phyloP scores from a whole-genome alignment of 1,140 invertebrate genomes.

The Nilaparvata lugens region DNA sequence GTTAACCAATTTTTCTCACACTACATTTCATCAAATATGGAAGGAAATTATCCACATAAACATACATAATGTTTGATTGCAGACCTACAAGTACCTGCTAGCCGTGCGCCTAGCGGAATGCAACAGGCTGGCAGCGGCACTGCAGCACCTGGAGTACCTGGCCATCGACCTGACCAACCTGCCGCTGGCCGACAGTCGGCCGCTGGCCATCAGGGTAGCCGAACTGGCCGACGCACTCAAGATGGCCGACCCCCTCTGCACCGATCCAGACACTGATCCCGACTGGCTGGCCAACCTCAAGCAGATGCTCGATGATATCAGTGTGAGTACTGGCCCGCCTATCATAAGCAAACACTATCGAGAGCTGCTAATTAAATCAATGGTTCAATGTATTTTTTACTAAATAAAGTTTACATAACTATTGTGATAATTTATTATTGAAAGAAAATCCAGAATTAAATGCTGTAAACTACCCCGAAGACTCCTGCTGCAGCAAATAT shows the following conservation, averaged over 20 bases:
- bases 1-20: no score
- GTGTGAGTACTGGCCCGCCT: no score
- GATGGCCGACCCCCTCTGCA: constrained; percentile 8
- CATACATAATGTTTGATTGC: constrained; percentile 19
- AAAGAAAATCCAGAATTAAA: no score
- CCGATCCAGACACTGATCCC: constrained; percentile 20
- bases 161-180: constrained; percentile 37
- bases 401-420: no score
- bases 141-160: constrained; percentile 75
- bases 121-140: constrained; percentile 40
- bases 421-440: no score
- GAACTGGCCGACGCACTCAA: constrained; percentile 19
- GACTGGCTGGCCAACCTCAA: constrained; percentile 21
- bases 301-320: constrained; percentile 8
- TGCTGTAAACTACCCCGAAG: no score
- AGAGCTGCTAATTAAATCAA: no score
- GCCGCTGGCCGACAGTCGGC: background rate
- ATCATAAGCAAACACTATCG: no score
- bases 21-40: no score
- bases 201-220: constrained; percentile 11
- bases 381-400: no score
- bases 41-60: no score
- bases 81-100: constrained; percentile 64
- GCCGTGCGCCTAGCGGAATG: constrained; percentile 64
- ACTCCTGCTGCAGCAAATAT: no score